Base-by-base conservation (phyloP, 2,797 vertebrate species). In the Setipinna tenuifilis region DNA sequence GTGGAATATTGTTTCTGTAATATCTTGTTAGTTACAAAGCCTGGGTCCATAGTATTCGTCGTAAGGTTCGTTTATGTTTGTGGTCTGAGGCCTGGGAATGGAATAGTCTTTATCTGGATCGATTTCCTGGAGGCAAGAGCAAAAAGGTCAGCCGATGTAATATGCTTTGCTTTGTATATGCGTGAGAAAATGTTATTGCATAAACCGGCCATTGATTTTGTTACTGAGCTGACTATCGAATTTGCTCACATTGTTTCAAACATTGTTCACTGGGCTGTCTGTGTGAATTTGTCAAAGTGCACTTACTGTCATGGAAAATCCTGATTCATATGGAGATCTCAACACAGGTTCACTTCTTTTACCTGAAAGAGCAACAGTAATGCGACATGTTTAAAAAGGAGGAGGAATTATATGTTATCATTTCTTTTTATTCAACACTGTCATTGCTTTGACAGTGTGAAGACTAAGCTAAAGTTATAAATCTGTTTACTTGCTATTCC, bases 1-100 rank as follows among this genome's bases (percentile, higher is more conserved):
- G 71, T 44, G 1, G 61, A 23, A 65, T 65, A 25, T 25, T n/a
- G 16, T n/a, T 61, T 25, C 3, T 82, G 23, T 61, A 83, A 1
- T 11, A 19, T 31, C 3, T 6, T 48, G 85, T 89, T 85, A 94
- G 21, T 92, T 81, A 0, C 83, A 57, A 19, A 86, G 28, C 48
- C 71, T 82, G 71, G 62, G 87, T 82, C 84, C 89, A 0, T 95
- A 95, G 88, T 94, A 94, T 44, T 94, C 92, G n/a, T 94, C 94
- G 1, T 94, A 95, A 1, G 95, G 94, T 25, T 95, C 91, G 0
- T 61, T 83, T 87, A 89, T 94, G 93, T 95, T 95, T 84, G 95
- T 95, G 46, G 95, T 91, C 90, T 96, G 92, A 65, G 96, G 94
- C 0, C 97, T 95, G 82, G 97, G 97, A 78, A 97, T 97, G 91